Evolutionary conservation across 2,797 vertebrate genomes (phyloP), one percentile per base, ranked within the genome.

Genomic region (Mus caroli): DNA sequence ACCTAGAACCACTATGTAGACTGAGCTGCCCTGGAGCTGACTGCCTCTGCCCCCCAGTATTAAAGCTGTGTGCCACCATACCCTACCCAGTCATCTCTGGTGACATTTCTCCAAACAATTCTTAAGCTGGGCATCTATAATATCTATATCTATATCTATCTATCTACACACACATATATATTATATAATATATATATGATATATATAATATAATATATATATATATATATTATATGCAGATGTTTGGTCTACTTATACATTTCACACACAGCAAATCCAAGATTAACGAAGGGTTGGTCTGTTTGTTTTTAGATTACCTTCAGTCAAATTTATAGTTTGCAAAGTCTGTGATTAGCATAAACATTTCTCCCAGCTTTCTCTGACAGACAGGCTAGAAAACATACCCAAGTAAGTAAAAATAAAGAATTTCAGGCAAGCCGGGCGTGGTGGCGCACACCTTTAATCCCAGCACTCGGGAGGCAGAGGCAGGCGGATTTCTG

Each of bases 351-450:
- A 54, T 22, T 43, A 88, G 19, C 5, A 58, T 60, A 92, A 92
- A 94, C 40, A 6, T 69, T 28, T 73, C 78, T 79, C 37, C 76
- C 80, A 40, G 22, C 75, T 97, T 94, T 92, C 31, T 94, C 34
- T 31, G 67, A 93, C 17, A 83, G 78, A n/a, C 14, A 83, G 50
- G 11, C 50, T 56, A 69, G 83, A 82, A 87, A 92, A 80, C 52
- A 22, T 89, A 87, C 69, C 92, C 77, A 90, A 91, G 62, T 26
- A 54, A 94, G 90, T 78, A 56, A 94, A 93, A 95, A 91, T 89
- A 76, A 94, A 96, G 78, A 92, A 84, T 88, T 91, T 93, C 82
- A 90, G 71, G 76, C 50, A 54, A n/a, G 75, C n/a, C n/a, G n/a
- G n/a, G n/a, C n/a, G n/a, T n/a, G n/a, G n/a, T n/a, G n/a, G n/a